Evolutionary conservation across 2,113 vertebrate species (phyloP).

Genomic region (Pygoscelis antarcticus): DNA sequence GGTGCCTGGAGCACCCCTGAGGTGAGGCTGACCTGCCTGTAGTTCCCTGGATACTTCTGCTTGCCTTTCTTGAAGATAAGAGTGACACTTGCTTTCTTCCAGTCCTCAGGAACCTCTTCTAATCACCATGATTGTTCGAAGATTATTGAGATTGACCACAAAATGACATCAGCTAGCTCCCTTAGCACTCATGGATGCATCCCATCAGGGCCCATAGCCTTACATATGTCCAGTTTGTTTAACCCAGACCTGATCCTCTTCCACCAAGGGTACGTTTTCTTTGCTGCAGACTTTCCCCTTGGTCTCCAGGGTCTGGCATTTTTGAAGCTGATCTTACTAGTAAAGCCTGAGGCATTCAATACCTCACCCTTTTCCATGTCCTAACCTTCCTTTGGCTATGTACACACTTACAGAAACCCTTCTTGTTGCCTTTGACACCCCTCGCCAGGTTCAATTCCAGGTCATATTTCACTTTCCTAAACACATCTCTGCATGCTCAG

Average conservation of each 20-base stretch:
- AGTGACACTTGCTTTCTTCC: not conserved
- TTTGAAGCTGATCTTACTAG: not conserved
- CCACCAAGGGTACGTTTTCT: not conserved
- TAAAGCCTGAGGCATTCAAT: not conserved
- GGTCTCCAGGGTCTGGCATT: not conserved
- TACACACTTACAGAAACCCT: not conserved
- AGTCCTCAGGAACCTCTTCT: not conserved
- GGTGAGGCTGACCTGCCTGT: not conserved
- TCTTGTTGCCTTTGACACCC: not conserved
- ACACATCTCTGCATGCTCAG: not conserved
- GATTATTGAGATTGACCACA: not conserved
- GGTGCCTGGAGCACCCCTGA: not conserved
- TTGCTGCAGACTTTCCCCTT: not conserved
- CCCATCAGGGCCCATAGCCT: too few species aligned
- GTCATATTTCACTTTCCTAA: not conserved
- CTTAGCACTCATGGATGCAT: not conserved
- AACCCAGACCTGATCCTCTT: not conserved
- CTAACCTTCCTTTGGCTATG: not conserved
- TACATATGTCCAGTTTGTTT: not conserved
- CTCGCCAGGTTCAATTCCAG: not conserved
- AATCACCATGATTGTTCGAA: not conserved
- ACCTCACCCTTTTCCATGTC: not conserved
- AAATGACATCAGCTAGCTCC: not conserved
- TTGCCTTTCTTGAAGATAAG: not conserved
- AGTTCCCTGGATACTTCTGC: not conserved